phyloP scores from a whole-genome alignment of 2,113 vertebrate genomes.

The Toxostoma redivivum region DNA sequence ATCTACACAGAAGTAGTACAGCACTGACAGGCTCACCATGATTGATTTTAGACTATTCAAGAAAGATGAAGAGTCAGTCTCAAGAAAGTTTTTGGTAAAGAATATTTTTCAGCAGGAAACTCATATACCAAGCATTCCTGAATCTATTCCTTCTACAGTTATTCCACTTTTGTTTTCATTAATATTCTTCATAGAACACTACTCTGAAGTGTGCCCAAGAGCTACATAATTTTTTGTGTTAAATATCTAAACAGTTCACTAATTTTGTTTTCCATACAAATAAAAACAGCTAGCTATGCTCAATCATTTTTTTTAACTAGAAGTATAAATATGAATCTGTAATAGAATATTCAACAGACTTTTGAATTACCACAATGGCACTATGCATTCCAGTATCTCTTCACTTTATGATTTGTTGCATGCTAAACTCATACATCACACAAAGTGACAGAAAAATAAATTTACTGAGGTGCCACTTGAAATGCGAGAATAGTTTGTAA shows the following conservation, averaged over 20 bases:
- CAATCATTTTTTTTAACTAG: background rate
- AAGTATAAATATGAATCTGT: slow-evolving; percentile 2
- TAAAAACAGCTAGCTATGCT: background rate
- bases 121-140: background rate
- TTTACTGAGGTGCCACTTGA: background rate
- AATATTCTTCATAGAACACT: background rate
- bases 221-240: background rate
- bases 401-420: background rate
- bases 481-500: background rate
- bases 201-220: background rate
- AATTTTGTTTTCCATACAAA: slow-evolving; percentile 11
- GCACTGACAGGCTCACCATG: background rate
- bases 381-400: background rate
- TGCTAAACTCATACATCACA: background rate
- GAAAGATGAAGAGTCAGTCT: background rate
- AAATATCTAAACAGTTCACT: background rate
- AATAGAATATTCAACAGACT: slow-evolving; percentile 25
- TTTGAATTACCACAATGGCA: slow-evolving; percentile 4
- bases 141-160: background rate
- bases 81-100: background rate
- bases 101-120: background rate
- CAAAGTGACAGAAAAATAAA: background rate
- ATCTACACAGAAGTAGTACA: background rate
- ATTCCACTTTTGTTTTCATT: background rate
- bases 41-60: background rate